Evolutionary conservation across 2,797 vertebrate genomes (phyloP), one percentile per base, ranked within the genome.

Genomic region (Coreius guichenoti): DNA sequence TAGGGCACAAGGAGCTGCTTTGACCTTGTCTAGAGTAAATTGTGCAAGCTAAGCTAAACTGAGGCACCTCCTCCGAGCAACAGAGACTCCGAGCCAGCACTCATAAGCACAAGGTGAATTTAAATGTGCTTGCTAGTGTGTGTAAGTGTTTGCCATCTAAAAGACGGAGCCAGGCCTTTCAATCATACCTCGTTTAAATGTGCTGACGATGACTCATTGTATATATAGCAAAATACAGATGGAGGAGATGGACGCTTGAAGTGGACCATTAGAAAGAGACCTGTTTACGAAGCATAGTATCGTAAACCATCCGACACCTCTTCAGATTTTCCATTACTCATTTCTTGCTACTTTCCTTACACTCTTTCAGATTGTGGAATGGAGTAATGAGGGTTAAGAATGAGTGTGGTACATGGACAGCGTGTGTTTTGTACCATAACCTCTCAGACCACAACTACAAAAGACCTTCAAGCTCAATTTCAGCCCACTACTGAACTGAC

Each of bases 171-270:
- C 82, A 51, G 45, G 87, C 73, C 85, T 84, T 86, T 87, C 85
- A 86, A 89, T 88, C 80, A 88, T 36, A 43, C 51, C 39, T 14
- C 12, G 82, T 58, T 65, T 72, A 78, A 87, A 82, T 79, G 84
- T 80, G 79, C 87, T 86, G 89, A 76, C 58, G 77, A 85, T 83
- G 86, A 80, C 77, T 90, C 87, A 87, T 72, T 87, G 84, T 49
- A 23, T 77, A 75, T 54, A 68, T 45, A 72, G 67, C 84, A 90
- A 80, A 79, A 75, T 31, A 76, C 45, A 49, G 39, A 74, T 43
- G 70, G 72, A 73, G 23, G 63, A 80, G 63, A 80, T 68, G 51
- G 61, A 17, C 13, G 16, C 19, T 39, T 33, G 21, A 58, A 82
- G 67, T 74, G 84, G 23, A 69, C 77, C 45, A 75, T 49, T 79